phyloP scores from a whole-genome alignment of 2,797 vertebrate species.

The Onychomys torridus region DNA sequence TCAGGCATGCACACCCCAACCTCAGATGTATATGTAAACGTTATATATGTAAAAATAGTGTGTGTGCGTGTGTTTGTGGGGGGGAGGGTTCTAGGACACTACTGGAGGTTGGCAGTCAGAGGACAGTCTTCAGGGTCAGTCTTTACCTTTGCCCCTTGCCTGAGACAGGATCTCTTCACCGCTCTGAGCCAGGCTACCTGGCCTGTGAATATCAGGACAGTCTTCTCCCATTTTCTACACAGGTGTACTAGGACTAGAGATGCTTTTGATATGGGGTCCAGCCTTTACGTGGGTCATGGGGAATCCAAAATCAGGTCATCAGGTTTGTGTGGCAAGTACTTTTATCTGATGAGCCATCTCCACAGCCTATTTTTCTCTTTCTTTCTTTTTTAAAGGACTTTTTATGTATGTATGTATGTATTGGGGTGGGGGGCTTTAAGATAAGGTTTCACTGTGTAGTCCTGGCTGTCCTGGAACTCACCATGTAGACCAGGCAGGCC shows the following conservation, averaged over 20 bases:
- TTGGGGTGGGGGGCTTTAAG: no score
- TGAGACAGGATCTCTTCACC: background rate
- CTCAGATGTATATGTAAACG: background rate
- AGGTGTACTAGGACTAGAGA: background rate
- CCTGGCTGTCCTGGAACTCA: no score
- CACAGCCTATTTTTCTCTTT: background rate
- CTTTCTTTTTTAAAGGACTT: background rate
- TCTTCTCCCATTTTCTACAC: background rate
- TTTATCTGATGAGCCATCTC: background rate
- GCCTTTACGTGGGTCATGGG: background rate
- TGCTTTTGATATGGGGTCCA: background rate
- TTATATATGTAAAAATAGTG: background rate
- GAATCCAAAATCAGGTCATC: background rate
- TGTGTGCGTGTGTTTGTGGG: background rate
- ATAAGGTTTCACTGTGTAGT: no score
- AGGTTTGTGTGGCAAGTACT: background rate
- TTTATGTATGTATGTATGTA: no score
- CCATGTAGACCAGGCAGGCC: no score
- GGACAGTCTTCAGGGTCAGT: background rate
- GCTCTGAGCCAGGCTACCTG: background rate
- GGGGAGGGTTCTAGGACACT: background rate
- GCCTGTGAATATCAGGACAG: background rate
- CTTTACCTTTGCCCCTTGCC: background rate
- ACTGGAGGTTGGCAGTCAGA: background rate
- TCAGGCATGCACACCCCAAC: background rate